phyloP scores from a whole-genome alignment of 2,113 vertebrate species.

The Lates calcarifer region DNA sequence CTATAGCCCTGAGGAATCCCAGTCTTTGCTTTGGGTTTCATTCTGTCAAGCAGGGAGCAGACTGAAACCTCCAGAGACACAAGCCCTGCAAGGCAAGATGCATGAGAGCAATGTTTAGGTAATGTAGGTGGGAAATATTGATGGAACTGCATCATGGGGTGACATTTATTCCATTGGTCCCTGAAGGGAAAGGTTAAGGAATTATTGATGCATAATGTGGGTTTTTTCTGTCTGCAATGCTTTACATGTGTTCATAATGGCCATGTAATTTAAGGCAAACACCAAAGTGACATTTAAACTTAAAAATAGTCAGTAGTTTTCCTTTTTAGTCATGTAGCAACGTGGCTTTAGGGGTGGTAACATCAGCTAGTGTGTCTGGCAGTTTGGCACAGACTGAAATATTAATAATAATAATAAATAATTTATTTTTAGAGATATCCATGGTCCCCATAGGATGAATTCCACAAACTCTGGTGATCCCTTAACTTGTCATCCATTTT shows the following conservation, averaged over 20 bases:
- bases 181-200: not conserved
- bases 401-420: too few relatives aligned
- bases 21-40: not conserved
- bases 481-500: too few relatives aligned
- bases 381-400: not conserved
- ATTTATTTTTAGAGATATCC: not conserved
- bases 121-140: not conserved
- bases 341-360: too few relatives aligned
- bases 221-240: not conserved
- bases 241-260: not conserved
- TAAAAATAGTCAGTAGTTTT: not conserved
- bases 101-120: slow-evolving; percentile 3
- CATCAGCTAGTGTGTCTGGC: too few relatives aligned
- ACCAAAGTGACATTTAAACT: not conserved
- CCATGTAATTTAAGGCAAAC: not conserved
- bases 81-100: not conserved
- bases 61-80: slow-evolving; percentile 22
- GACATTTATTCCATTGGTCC: not conserved
- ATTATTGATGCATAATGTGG: not conserved
- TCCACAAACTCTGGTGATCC: too few relatives aligned
- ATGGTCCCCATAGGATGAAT: not conserved
- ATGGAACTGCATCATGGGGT: not conserved
- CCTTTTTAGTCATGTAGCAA: too few relatives aligned
- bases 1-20: not conserved
- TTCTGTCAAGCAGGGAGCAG: not conserved